Conservation (phyloP, 2,797 vertebrate species). For the Enteromius viviparus region DNA sequence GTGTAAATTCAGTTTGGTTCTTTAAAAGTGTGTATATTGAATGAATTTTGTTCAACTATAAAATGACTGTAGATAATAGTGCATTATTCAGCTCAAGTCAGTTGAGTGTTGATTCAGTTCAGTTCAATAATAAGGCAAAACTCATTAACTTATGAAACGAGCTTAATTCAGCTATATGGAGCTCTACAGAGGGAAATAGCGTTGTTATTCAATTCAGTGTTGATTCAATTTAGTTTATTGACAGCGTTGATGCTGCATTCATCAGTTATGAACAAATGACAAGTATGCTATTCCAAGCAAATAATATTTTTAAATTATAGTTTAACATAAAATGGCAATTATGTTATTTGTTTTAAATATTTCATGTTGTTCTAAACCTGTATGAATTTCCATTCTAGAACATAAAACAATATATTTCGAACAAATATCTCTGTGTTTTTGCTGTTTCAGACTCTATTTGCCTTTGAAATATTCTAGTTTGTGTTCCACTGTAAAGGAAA, state of each 20-base stretch:
- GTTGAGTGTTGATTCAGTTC: neutral
- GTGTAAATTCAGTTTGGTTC: neutral
- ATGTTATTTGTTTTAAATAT: neutral
- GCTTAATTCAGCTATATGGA: neutral
- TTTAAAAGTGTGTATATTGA: neutral
- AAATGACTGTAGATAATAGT: neutral
- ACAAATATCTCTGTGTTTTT: neutral
- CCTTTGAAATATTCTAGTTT: neutral
- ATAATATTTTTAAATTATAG: neutral
- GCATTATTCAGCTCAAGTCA: neutral
- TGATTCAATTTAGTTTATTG: neutral
- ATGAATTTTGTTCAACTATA: neutral
- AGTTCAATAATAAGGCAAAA: neutral
- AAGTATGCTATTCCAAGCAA: neutral
- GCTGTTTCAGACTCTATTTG: neutral
- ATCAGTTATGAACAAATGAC: neutral
- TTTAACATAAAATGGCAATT: neutral
- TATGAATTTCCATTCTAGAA: neutral
- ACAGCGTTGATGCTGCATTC: neutral
- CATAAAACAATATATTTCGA: neutral
- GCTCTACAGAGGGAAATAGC: neutral
- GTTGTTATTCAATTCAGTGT: neutral
- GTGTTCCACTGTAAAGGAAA: neutral
- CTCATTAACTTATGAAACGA: neutral
- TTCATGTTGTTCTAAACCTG: neutral